Conservation (phyloP, 2,888 invertebrate genomes). For the Podotricha telesiphe region DNA sequence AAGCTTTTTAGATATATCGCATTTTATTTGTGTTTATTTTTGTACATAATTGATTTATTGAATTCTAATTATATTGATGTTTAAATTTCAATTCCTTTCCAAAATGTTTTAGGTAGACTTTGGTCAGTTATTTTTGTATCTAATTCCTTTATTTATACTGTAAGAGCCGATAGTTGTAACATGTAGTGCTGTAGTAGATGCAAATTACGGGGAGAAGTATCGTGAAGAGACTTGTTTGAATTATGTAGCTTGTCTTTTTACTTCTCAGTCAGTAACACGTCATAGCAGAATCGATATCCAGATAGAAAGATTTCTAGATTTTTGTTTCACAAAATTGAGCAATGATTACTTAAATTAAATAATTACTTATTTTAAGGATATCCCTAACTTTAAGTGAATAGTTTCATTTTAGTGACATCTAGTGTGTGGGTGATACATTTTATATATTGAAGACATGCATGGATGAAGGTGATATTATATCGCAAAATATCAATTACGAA, state of each 20-base stretch:
- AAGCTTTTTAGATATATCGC: constrained; percentile 42
- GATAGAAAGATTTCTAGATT: constrained; percentile 40
- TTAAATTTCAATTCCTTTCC: constrained; percentile 30
- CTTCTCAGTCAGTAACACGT: constrained; percentile 21
- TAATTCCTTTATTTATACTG: background rate
- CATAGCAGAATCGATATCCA: constrained; percentile 26
- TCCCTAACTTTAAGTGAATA: constrained; percentile 44
- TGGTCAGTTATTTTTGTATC: constrained; percentile 11
- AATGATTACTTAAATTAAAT: constrained; percentile 75
- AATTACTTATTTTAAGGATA: constrained; percentile 69
- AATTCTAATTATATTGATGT: constrained; percentile 16
- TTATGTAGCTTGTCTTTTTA: constrained; percentile 9
- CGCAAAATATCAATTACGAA: no score
- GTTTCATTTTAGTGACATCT: background rate
- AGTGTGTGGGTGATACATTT: background rate
- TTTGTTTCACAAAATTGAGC: constrained; percentile 76
- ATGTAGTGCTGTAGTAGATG: background rate
- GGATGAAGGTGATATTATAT: no score
- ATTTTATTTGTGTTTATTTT: constrained; percentile 36
- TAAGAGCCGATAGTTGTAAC: constrained; percentile 1
- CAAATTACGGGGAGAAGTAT: background rate
- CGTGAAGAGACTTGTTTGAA: background rate
- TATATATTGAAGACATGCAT: background rate
- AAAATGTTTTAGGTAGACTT: constrained; percentile 16
- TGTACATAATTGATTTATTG: constrained; percentile 35